Conservation (phyloP, 92 coral and sea anemone genomes). For the Desmophyllum pertusum region DNA sequence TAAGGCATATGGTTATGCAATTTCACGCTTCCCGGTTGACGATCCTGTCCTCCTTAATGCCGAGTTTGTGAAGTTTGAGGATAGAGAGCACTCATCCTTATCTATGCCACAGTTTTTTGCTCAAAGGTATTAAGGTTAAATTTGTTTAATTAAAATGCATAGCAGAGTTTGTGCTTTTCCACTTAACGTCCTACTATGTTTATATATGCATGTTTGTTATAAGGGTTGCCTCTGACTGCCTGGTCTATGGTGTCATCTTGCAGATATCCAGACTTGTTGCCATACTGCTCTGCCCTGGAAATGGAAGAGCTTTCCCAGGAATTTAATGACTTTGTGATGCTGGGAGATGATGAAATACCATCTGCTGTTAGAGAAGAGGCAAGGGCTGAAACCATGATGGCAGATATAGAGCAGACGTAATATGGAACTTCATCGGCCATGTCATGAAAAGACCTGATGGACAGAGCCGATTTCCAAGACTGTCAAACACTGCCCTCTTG, state of each 20-base stretch:
- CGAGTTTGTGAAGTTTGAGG: neutral
- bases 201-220: neutral
- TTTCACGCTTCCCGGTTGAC: neutral
- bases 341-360: slow-evolving; percentile 25
- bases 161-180: neutral
- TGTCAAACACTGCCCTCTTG: slow-evolving; percentile 39
- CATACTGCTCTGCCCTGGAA: slow-evolving; percentile 34
- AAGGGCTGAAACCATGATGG: slow-evolving; percentile 9
- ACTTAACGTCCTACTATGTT: neutral
- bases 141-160: neutral
- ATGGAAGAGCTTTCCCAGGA: slow-evolving; percentile 54
- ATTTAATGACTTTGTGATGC: slow-evolving; percentile 47
- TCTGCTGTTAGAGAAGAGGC: slow-evolving; percentile 3
- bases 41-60: slow-evolving; percentile 1
- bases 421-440: slow-evolving; percentile 56
- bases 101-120: neutral
- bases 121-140: neutral
- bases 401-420: slow-evolving; percentile 41
- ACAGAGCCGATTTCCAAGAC: slow-evolving; percentile 45
- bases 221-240: neutral
- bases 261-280: neutral
- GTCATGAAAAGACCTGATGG: slow-evolving; percentile 60
- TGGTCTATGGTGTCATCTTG: neutral
- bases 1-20: neutral
- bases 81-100: neutral